These are phyloP conservation scores for Asteroscopus sphinx DNA, from an alignment of 2,888 invertebrate genomes.

Conservation along the genomic window DNA sequence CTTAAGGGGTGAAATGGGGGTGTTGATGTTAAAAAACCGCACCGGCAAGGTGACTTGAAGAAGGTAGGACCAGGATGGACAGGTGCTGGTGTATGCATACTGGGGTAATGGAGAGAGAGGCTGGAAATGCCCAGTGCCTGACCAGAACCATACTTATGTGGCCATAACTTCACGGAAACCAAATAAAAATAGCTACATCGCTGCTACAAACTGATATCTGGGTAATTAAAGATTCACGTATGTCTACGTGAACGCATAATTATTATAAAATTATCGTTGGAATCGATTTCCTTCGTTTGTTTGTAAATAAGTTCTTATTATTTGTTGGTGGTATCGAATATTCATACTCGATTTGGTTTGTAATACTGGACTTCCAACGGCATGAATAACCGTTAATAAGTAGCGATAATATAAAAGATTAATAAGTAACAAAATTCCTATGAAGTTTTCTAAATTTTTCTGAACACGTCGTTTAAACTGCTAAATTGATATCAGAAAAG, in stretches of 20 bases:
- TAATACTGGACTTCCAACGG: slow-evolving; percentile 26
- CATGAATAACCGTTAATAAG: not conserved
- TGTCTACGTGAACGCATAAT: slow-evolving; percentile 25
- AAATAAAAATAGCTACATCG: slow-evolving; percentile 6
- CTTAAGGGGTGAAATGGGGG: too few species aligned
- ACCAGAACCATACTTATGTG: not conserved
- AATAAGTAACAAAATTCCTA: too few species aligned
- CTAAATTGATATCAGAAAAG: too few species aligned
- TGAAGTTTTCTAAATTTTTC: too few species aligned
- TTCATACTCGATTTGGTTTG: slow-evolving; percentile 17
- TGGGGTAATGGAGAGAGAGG: too few species aligned
- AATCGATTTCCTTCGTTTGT: slow-evolving; percentile 59
- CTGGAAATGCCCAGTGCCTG: too few species aligned
- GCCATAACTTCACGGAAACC: not conserved
- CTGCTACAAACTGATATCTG: slow-evolving; percentile 4
- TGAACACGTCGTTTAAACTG: too few species aligned
- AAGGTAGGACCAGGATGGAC: too few species aligned
- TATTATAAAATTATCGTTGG: slow-evolving; percentile 31
- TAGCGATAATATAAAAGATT: not conserved
- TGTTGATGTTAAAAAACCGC: too few species aligned
- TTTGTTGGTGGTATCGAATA: slow-evolving; percentile 25
- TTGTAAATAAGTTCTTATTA: slow-evolving; percentile 48
- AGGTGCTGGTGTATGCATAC: too few species aligned
- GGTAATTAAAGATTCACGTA: slow-evolving; percentile 24
- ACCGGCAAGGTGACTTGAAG: too few species aligned